Conservation (phyloP, 2,888 invertebrate species). For the Rhynchonema sp. region DNA sequence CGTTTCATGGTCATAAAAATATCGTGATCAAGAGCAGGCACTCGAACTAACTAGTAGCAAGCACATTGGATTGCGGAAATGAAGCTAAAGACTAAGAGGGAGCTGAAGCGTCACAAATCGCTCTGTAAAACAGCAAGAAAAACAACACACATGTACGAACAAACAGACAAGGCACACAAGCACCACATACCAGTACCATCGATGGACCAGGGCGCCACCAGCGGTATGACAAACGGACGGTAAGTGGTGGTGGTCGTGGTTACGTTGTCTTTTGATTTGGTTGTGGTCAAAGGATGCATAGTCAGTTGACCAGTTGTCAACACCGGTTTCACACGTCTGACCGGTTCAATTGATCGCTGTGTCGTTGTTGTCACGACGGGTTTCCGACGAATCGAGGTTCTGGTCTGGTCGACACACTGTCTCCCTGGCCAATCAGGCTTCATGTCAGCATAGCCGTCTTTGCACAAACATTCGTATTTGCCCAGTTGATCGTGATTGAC, state of each 20-base stretch:
- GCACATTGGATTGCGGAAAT: too few species aligned
- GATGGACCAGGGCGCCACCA: not conserved
- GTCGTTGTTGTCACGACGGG: too few species aligned
- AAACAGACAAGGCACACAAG: not conserved
- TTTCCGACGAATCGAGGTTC: not conserved
- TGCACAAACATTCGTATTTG: not conserved
- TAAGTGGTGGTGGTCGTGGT: not conserved
- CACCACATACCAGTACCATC: not conserved
- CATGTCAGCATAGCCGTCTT: not conserved
- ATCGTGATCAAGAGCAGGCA: not conserved
- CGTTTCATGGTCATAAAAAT: too few species aligned
- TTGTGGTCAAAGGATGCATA: too few species aligned
- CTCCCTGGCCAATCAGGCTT: not conserved
- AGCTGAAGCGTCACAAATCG: too few species aligned
- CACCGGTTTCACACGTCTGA: too few species aligned
- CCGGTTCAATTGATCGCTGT: too few species aligned
- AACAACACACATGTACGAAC: not conserved
- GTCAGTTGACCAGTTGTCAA: too few species aligned
- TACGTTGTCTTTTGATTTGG: too few species aligned
- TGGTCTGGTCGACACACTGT: not conserved
- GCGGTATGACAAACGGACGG: not conserved
- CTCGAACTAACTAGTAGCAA: not conserved
- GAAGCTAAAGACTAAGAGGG: too few species aligned
- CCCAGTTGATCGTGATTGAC: not conserved
- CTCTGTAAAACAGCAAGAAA: too few species aligned